Base-by-base conservation (phyloP, 2,113 vertebrate genomes). In the Megaceryle maxima region DNA sequence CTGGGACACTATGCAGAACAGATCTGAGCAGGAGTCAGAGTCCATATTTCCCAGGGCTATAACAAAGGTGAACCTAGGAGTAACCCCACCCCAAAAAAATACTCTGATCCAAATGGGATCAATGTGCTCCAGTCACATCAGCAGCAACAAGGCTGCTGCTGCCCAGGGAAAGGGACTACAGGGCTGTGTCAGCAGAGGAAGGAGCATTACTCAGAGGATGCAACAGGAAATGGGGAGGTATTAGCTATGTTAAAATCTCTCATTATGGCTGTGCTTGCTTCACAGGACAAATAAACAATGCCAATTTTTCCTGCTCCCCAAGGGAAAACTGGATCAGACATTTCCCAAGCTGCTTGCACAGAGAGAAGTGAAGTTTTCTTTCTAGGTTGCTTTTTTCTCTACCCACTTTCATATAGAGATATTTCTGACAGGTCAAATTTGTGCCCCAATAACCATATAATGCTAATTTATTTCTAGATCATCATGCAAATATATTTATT, bases 331-430 rank as follows among this genome's bases (percentile, higher is more conserved):
- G 11, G 10, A 17, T 67, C 11, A 33, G 5, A 3, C 4, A 10
- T 74, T 66, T 62, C 53, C n/a, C 28, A 81, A 15, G 6, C 6
- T 68, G 13, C 21, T 35, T 41, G 26, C 10, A 29, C 0, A 26
- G 11, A 41, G 7, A 56, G 9, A 2, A 90, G 7, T 1, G 3
- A 3, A 46, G 5, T 25, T 83, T 76, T 50, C 11, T 57, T 44
- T 43, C 43, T 44, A 37, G 2, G 8, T 4, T 76, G 2, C 9
- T 53, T 28, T 43, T n/a, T 69, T 41, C 6, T 37, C 16, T n/a
- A 10, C 0, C 0, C 2, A 1, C 1, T 76, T 87, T 72, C 9
- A 16, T 24, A 6, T 2, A 59, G 5, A 73, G 3, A 13, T 59
- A 66, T 41, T 87, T 86, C 50, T 73, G 33, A 25, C 18, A n/a